A percentile compares a stretch with the other conserved stretches of the same genome.
Conservation (phyloP, 2,113 vertebrate genomes). For the Nycticorax nycticorax region DNA sequence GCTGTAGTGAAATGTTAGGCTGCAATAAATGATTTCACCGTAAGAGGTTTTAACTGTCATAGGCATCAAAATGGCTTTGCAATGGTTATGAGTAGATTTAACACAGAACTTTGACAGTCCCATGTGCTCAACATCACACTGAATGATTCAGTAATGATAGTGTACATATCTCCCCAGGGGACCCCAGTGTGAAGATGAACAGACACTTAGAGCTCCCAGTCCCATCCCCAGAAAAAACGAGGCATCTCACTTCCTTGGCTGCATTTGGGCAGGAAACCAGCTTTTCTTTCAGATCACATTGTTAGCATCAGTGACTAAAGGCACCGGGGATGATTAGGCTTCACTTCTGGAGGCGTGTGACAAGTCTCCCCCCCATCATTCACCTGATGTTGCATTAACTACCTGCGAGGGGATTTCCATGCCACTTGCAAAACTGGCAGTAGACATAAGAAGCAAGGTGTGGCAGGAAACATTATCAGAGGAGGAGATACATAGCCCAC, state of each 20-base stretch:
- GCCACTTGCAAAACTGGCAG: not conserved
- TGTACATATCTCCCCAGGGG: not conserved
- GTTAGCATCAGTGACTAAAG: not conserved
- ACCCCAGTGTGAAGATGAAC: not conserved
- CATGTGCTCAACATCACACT: slow-evolving; percentile 13
- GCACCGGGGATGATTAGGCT: accelerated
- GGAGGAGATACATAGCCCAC: not conserved
- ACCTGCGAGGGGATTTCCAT: not conserved
- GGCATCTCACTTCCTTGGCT: not conserved
- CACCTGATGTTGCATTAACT: not conserved
- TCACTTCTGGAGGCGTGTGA: not conserved
- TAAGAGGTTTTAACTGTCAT: slow-evolving; percentile 68
- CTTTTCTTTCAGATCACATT: not conserved
- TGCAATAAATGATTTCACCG: slow-evolving; percentile 47
- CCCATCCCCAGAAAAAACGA: not conserved
- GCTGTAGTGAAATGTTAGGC: slow-evolving; percentile 26
- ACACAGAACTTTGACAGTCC: slow-evolving; percentile 49
- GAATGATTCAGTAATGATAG: slow-evolving; percentile 61
- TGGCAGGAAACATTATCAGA: not conserved
- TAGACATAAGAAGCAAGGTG: not conserved
- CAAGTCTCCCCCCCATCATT: not conserved
- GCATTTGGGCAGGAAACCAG: not conserved
- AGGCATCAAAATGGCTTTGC: slow-evolving; percentile 67
- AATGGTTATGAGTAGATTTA: slow-evolving; percentile 64
- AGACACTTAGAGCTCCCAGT: not conserved